phyloP scores from a whole-genome alignment of 35 echinoderm and acorn worm species.

The Apostichopus californicus region DNA sequence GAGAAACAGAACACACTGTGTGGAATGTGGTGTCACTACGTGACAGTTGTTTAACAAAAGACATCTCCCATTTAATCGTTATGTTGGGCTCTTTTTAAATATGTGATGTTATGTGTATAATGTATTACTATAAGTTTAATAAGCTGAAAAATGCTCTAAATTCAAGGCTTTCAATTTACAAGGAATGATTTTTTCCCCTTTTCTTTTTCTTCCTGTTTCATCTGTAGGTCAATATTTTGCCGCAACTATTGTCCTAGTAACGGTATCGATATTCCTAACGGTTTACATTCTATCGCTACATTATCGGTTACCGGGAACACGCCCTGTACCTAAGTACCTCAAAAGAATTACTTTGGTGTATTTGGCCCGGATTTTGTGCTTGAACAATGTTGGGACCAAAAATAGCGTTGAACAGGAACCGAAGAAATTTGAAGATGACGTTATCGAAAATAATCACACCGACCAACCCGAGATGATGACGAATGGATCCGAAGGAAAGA shows the following conservation, averaged over 20 bases:
- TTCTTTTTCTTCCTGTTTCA: neutral
- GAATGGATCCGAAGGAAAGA: neutral
- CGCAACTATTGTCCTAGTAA: slow-evolving; percentile 73
- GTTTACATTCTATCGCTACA: slow-evolving; percentile 82
- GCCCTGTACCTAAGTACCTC: slow-evolving; percentile 67
- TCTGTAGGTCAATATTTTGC: slow-evolving; percentile 80
- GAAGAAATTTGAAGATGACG: neutral
- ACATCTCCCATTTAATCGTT: too few species aligned
- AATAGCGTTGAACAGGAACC: neutral
- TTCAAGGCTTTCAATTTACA: too few species aligned
- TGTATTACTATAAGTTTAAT: too few species aligned
- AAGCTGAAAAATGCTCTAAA: too few species aligned
- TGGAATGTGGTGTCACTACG: too few species aligned
- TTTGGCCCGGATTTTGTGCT: slow-evolving; percentile 66
- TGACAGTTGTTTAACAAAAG: too few species aligned
- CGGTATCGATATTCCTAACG: slow-evolving; percentile 76
- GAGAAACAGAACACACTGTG: too few species aligned
- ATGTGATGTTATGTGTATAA: too few species aligned
- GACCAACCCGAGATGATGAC: slow-evolving; percentile 17
- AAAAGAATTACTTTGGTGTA: slow-evolving; percentile 56
- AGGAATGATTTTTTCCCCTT: too few species aligned
- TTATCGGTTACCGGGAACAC: slow-evolving; percentile 72
- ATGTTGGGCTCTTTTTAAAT: too few species aligned
- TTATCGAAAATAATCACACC: slow-evolving; percentile 34
- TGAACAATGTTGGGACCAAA: slow-evolving; percentile 31